Conservation (phyloP, 1,140 invertebrate species). For the Eriosoma lanigerum region DNA sequence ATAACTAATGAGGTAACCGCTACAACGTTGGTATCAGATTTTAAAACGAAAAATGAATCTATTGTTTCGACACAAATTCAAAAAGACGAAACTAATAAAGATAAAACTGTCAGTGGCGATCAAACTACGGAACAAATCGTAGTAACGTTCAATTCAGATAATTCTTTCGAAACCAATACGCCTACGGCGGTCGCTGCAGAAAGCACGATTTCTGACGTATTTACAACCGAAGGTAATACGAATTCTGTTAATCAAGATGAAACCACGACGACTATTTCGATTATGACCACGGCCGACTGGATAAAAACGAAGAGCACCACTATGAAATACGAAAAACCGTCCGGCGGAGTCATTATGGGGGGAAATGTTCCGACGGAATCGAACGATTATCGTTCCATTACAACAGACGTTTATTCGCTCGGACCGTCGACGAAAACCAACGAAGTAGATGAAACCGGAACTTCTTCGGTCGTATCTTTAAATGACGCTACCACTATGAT, state of each 20-base stretch:
- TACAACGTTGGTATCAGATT: not conserved
- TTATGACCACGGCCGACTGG: conserved; percentile 27
- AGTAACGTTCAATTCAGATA: not conserved
- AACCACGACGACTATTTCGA: not conserved
- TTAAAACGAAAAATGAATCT: conserved; percentile 15
- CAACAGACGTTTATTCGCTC: not conserved
- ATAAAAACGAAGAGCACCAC: not conserved
- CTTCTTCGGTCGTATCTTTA: not conserved
- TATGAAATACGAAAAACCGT: not conserved
- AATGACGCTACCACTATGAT: not conserved
- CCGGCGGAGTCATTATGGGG: not conserved
- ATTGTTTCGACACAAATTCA: conserved; percentile 17
- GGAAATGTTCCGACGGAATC: not conserved
- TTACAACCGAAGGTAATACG: not conserved
- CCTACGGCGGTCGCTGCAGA: not conserved
- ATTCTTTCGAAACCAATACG: not conserved
- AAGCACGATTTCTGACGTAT: not conserved
- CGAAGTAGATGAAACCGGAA: not conserved
- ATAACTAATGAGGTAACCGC: conserved; percentile 39
- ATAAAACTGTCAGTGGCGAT: not conserved
- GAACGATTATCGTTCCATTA: not conserved
- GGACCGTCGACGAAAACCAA: not conserved
- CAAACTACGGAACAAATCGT: not conserved
- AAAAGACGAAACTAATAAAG: not conserved
- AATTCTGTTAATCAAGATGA: not conserved